phyloP scores from a whole-genome alignment of 2,113 vertebrate species.

The Madoqua kirkii region DNA sequence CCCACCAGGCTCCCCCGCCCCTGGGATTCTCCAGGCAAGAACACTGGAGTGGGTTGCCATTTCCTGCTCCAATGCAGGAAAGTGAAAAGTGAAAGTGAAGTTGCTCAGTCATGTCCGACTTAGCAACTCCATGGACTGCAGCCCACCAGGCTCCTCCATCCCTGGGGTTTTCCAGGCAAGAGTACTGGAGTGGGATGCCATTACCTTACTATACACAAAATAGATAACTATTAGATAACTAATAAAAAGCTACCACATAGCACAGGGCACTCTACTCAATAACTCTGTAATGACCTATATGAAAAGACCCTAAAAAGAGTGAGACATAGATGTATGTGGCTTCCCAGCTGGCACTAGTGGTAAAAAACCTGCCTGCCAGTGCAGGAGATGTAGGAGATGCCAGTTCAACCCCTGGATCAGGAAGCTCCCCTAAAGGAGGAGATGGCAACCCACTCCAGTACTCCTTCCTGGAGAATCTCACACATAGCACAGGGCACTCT shows the following conservation, averaged over 20 bases:
- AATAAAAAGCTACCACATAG: background rate
- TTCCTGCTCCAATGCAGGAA: too few relatives aligned
- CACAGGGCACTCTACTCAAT: background rate
- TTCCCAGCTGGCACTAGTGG: background rate
- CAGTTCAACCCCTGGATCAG: background rate
- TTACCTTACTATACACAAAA: background rate
- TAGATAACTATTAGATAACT: background rate
- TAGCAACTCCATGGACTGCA: too few relatives aligned
- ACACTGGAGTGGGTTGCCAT: too few relatives aligned
- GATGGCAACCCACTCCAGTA: background rate
- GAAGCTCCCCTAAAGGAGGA: background rate
- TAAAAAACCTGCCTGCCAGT: background rate
- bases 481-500: background rate
- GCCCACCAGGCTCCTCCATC: too few relatives aligned
- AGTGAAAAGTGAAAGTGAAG: too few relatives aligned
- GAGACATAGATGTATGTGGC: background rate
- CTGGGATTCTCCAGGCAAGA: too few relatives aligned
- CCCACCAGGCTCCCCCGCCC: too few relatives aligned
- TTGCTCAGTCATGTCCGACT: too few relatives aligned
- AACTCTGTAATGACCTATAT: background rate
- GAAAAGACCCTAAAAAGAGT: background rate
- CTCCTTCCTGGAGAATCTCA: background rate
- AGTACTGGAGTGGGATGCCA: too few relatives aligned
- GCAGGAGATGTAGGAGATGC: background rate
- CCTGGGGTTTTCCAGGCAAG: too few relatives aligned